Evolutionary conservation across 2,888 invertebrate genomes (phyloP), one percentile per base, ranked within the genome.

Genomic region (Pogonocherus hispidulus): DNA sequence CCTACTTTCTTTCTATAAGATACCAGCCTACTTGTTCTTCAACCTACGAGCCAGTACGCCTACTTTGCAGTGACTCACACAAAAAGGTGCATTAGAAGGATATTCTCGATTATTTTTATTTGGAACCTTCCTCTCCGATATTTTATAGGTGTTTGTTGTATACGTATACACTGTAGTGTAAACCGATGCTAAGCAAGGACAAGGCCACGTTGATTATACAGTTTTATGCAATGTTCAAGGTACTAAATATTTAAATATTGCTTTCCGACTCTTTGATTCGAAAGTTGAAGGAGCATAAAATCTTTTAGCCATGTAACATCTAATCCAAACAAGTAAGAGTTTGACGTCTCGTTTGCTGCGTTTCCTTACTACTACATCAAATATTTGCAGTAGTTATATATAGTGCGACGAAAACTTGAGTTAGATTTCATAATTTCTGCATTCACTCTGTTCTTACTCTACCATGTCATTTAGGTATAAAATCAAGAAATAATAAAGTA

Each of bases 21-120:
- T 59, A 23, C 46, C 59, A 47, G 35, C 62, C 62, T 51, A 62
- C 62, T 37, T 37, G 16, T 41, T 55, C 37, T 55, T 22, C 14
- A 37, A 20, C 37, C 55, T 55, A 55, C 55, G 11, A 52, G 14
- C 11, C 14, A 54, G 20, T 19, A 37, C 62, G 9, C 62, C 62
- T 49, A 62, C 51, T 37, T 49, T 35, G 14, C 35, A 51, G 3
- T 62, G 49, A 62, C 22, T 62, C 62, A 62, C 22, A 27, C 19
- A 14, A 23, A 41, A 14, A 32, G 59, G 3, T n/a, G 22, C 5
- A 22, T 51, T 51, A 23, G 35, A 19, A 18, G 1, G 32, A 16
- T 35, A 19, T 9, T 41, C 41, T 41, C 14, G 3, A n/a, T 41
- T 16, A 41, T 41, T 41, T 41, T 16, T 14, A 5, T 41, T 41